phyloP scores from a whole-genome alignment of 2,113 vertebrate genomes.

The Panurus biarmicus region DNA sequence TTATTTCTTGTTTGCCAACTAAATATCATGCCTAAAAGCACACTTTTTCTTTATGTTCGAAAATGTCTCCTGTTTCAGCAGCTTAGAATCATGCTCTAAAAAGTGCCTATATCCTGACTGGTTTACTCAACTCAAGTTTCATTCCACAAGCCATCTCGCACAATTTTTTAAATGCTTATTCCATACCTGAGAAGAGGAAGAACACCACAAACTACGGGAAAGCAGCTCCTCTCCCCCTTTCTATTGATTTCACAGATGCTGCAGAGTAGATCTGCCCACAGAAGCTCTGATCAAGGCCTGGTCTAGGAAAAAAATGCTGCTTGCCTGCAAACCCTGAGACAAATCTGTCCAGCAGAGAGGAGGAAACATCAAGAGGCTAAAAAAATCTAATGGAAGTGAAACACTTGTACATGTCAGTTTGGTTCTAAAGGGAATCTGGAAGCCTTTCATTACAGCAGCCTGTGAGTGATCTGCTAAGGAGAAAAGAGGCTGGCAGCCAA shows the following conservation, averaged over 20 bases:
- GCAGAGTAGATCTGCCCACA: background rate
- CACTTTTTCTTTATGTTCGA: background rate
- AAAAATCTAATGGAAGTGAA: background rate
- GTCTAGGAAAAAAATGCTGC: background rate
- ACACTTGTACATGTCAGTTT: background rate
- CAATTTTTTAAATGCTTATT: background rate
- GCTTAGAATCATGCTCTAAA: background rate
- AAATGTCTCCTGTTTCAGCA: background rate
- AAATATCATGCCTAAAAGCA: background rate
- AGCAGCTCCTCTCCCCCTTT: background rate
- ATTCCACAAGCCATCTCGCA: background rate
- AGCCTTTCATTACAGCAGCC: background rate
- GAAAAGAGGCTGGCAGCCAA: background rate
- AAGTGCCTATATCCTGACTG: background rate
- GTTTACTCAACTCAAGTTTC: background rate
- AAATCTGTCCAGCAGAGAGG: background rate
- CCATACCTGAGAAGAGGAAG: background rate
- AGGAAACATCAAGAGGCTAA: background rate
- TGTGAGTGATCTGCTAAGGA: background rate
- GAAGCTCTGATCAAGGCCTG: background rate
- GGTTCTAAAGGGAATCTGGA: background rate
- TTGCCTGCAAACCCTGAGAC: background rate
- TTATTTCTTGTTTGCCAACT: background rate
- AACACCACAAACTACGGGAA: background rate
- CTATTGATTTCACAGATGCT: background rate